Evolutionary conservation across 2,888 invertebrate species (phyloP), one percentile per base, ranked within the genome.

Genomic region (Blastobasis lacticolella): DNA sequence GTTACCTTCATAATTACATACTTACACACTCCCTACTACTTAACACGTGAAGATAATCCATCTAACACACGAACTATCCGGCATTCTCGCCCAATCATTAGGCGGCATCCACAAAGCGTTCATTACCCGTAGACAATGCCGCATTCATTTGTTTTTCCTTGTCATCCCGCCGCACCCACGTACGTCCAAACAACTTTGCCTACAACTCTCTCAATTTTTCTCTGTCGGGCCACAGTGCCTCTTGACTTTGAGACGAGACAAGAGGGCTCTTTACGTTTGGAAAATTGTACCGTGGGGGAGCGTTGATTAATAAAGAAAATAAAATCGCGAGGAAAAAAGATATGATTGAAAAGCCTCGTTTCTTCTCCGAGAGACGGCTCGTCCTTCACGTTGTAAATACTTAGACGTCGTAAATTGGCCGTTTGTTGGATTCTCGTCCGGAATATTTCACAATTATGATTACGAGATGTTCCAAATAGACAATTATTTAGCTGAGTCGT

Each of bases 281-380:
- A 69, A 75, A 79, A 81, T 78, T 75, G 75, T 70, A 64, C 71
- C 67, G 64, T 63, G 62, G 76, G 78, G 78, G 78, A 71, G 74
- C 64, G 73, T 71, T 78, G 81, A 83, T 83, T 84, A 82, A 81
- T 79, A 82, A 78, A 79, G 73, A 74, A 79, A 79, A 78, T 78
- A 80, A 78, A 79, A 75, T 71, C 65, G 67, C 63, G 60, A 66
- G 58, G 58, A 66, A n/a, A 10, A 40, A 8, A 8, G 43, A 43
- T 46, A 46, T 46, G 46, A 49, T 49, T 75, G 70, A 70, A 63
- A 56, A 65, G 71, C 67, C 75, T 70, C 74, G 74, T 75, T 64
- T 60, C 23, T 23, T 23, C 23, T 23, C 2, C 23, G 23, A 23
- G 23, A 23, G 23, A 23, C 23, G 23, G 23, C 23, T 23, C 23